A percentile compares a stretch with the other conserved stretches of the same genome.
phyloP scores from a whole-genome alignment of 2,113 vertebrate genomes.

The Rhagologus leucostigma region DNA sequence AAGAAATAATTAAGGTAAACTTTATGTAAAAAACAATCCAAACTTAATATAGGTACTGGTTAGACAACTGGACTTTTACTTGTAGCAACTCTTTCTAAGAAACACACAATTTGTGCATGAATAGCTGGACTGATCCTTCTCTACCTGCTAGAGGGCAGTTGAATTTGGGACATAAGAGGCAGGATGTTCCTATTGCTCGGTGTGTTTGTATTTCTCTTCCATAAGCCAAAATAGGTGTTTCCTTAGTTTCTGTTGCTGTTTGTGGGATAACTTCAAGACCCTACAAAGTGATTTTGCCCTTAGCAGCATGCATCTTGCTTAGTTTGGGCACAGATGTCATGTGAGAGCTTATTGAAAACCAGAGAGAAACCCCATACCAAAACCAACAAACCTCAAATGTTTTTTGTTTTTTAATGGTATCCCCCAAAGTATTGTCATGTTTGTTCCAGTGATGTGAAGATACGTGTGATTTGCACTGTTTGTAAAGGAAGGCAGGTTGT shows the following conservation, averaged over 20 bases:
- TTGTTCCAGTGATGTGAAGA: not conserved
- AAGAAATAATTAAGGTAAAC: not conserved
- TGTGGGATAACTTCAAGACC: not conserved
- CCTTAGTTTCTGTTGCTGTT: not conserved
- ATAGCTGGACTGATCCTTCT: not conserved
- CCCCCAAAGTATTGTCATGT: not conserved
- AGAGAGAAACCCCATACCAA: not conserved
- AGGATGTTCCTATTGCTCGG: rapidly evolving
- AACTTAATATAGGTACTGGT: not conserved
- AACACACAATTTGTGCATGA: too few relatives aligned
- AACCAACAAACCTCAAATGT: not conserved
- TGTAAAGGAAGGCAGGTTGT: not conserved
- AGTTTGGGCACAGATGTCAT: not conserved
- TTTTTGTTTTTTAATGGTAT: not conserved
- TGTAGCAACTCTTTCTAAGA: not conserved
- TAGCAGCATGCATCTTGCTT: rapidly evolving
- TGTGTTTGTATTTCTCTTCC: not conserved
- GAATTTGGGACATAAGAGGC: not conserved
- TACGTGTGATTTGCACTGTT: not conserved
- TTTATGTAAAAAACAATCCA: not conserved
- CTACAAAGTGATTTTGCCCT: not conserved
- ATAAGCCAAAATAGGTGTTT: not conserved
- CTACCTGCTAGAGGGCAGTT: not conserved
- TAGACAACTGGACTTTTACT: not conserved
- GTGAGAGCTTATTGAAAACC: not conserved